phyloP scores from a whole-genome alignment of 2,797 vertebrate genomes.

The Cynodonichthys magdalenae region DNA sequence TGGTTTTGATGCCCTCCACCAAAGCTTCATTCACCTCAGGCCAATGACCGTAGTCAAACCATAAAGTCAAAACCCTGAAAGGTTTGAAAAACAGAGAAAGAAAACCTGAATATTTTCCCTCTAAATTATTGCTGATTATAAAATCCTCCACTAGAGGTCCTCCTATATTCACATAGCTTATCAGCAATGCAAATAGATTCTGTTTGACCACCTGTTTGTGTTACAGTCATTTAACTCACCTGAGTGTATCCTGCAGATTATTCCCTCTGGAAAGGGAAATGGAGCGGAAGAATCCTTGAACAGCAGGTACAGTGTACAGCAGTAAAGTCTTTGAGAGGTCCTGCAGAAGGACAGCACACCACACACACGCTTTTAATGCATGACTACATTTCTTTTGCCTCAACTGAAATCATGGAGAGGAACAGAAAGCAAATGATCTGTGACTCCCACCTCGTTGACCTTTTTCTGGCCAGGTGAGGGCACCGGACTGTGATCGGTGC shows the following conservation, averaged over 20 bases:
- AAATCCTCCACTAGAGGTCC: conserved; percentile 71
- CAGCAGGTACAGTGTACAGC: conserved; percentile 97
- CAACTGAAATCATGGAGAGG: not conserved
- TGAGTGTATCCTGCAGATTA: conserved; percentile 96
- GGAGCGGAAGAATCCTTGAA: conserved; percentile 97
- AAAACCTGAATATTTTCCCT: not conserved
- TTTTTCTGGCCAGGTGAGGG: conserved; percentile 95
- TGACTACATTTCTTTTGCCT: not conserved
- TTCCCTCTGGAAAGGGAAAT: conserved; percentile 97
- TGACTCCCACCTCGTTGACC: conserved; percentile 86
- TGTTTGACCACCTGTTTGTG: not conserved
- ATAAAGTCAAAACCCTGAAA: conserved; percentile 93
- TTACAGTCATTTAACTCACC: conserved; percentile 74
- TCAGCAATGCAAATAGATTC: not conserved
- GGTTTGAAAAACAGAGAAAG: not conserved
- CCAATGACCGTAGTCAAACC: conserved; percentile 99
- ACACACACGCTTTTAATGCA: conserved; percentile 4
- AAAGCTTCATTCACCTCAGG: conserved; percentile 97
- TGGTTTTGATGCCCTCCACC: conserved; percentile 98
- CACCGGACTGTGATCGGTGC: conserved; percentile 91
- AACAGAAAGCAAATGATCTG: not conserved
- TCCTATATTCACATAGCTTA: conserved; percentile 34
- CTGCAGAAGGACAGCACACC: conserved; percentile 71
- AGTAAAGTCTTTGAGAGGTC: conserved; percentile 95
- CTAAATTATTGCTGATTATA: not conserved